phyloP scores from a whole-genome alignment of 1,140 invertebrate species.

The Calliopsis andreniformis region DNA sequence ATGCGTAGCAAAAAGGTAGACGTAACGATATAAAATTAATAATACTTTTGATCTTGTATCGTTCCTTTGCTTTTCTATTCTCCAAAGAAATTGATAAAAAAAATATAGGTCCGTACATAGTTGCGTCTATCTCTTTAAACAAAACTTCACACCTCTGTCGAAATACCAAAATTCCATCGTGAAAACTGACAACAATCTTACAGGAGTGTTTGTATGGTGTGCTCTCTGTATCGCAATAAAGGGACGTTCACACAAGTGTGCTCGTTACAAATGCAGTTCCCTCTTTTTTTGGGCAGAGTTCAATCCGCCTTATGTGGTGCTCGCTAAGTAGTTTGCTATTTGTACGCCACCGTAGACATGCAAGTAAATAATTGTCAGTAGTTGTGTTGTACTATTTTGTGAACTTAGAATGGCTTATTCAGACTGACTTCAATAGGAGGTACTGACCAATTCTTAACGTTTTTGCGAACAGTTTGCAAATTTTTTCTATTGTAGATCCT shows the following conservation, averaged over 20 bases:
- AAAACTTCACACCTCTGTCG: neutral
- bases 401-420: slow-evolving; percentile 39
- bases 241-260: slow-evolving; percentile 46
- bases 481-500: too few relatives aligned
- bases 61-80: too few relatives aligned
- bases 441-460: neutral
- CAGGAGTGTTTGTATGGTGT: slow-evolving; percentile 31
- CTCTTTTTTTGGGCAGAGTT: slow-evolving; percentile 15
- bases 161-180: neutral
- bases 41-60: too few relatives aligned
- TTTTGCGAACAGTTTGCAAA: neutral
- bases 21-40: neutral
- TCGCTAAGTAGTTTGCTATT: slow-evolving; percentile 50
- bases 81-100: neutral
- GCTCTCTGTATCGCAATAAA: slow-evolving; percentile 49
- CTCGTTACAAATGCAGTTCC: slow-evolving; percentile 31
- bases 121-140: slow-evolving; percentile 26
- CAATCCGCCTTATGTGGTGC: slow-evolving; percentile 1
- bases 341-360: slow-evolving; percentile 33
- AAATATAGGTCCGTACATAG: neutral
- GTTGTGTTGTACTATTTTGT: neutral
- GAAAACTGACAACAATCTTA: neutral
- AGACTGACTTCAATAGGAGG: slow-evolving; percentile 46
- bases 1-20: slow-evolving; percentile 37
- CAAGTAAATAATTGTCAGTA: slow-evolving; percentile 28